phyloP scores from a whole-genome alignment of 2,888 invertebrate species.

The Lampropteryx suffumata region DNA sequence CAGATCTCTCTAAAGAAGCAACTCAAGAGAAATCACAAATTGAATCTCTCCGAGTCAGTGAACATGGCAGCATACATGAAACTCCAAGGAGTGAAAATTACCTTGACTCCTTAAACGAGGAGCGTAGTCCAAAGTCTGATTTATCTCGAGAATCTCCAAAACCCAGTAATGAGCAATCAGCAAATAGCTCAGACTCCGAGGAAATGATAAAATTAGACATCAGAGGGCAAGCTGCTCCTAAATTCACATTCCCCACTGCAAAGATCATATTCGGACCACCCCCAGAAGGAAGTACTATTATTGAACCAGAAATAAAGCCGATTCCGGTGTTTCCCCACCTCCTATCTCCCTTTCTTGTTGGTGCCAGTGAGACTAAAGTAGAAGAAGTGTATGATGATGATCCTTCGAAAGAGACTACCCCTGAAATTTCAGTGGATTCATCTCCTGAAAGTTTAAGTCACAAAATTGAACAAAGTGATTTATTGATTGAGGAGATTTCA shows the following conservation, averaged over 20 bases:
- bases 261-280: slow-evolving; percentile 76
- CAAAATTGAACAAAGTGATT: slow-evolving; percentile 63
- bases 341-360: slow-evolving; percentile 68
- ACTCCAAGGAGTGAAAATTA: slow-evolving; percentile 62
- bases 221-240: slow-evolving; percentile 68
- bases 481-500: slow-evolving; percentile 68
- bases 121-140: slow-evolving; percentile 45
- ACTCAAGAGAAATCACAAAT: slow-evolving; percentile 41
- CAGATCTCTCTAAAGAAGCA: slow-evolving; percentile 61
- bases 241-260: slow-evolving; percentile 58
- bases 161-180: slow-evolving; percentile 38
- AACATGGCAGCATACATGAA: slow-evolving; percentile 42
- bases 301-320: slow-evolving; percentile 53
- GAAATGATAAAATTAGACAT: slow-evolving; percentile 78
- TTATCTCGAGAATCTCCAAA: slow-evolving; percentile 23
- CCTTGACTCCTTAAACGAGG: slow-evolving; percentile 68
- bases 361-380: slow-evolving; percentile 55
- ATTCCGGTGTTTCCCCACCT: slow-evolving; percentile 66
- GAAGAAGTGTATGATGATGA: slow-evolving; percentile 53
- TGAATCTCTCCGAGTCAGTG: slow-evolving; percentile 37
- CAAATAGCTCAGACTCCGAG: slow-evolving; percentile 64
- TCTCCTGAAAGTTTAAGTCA: slow-evolving; percentile 56
- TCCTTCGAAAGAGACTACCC: slow-evolving; percentile 26
- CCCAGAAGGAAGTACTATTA: slow-evolving; percentile 62
- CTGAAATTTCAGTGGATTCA: slow-evolving; percentile 38